Evolutionary conservation across 92 coral and sea anemone genomes (phyloP), one percentile per base, ranked within the genome.

Genomic region (Porites cylindrica): DNA sequence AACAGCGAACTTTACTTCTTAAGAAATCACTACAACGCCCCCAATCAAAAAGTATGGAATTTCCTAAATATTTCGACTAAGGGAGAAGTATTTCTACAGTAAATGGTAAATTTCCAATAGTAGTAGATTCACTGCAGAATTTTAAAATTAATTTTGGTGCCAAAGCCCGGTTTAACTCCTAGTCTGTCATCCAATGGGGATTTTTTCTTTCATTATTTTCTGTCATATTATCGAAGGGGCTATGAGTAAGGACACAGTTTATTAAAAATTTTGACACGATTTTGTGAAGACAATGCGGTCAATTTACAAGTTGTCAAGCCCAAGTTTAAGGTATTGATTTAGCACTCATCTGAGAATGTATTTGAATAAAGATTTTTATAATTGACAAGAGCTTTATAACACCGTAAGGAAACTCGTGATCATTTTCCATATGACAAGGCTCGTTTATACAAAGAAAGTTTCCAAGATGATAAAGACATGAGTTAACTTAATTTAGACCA

Each of bases 341-440:
- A 68, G 67, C 61, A 61, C 72, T 65, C 56, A 16, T 12, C 53
- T 38, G 47, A 79, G n/a, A 32, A 51, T 12, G 74, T 60, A 66
- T 66, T 79, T 54, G 76, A 26, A 53, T 17, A 52, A 18, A 69
- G 85, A 17, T 32, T 70, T 64, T 79, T 69, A 52, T 81, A 68
- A 81, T 68, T 17, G 54, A 56, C 32, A 4, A 23, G 26, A 81
- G 54, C 23, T 26, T 52, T 52, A 81, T 56, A n/a, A 52, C n/a
- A 12, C 43, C 47, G 5, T 18, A 43, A 79, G 72, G 60, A 79
- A 62, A 72, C 83, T 38, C n/a, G 43, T 65, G 62, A 19, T 77
- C 29, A 7, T 2, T 77, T 60, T 77, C 24, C 51, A 79, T 10
- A 51, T 66, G 21, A 29, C 85, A 81, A 29, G 18, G 52, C 64